phyloP scores from a whole-genome alignment of 2,797 vertebrate genomes.

The Perodicticus potto region DNA sequence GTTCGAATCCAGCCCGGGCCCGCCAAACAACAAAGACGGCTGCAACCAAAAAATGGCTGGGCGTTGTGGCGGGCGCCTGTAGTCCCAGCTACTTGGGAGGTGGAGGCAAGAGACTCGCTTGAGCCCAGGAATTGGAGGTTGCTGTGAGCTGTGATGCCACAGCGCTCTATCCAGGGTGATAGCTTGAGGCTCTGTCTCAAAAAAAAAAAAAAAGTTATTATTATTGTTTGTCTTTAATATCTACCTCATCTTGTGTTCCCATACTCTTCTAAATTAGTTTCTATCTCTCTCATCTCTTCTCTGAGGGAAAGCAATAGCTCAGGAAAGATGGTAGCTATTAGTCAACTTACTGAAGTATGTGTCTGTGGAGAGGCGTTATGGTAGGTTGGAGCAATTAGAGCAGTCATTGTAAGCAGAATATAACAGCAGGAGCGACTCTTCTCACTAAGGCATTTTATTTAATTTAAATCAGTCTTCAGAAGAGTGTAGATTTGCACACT shows the following conservation, averaged over 20 bases:
- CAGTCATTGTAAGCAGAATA: background rate
- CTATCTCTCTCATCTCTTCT: background rate
- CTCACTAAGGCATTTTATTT: background rate
- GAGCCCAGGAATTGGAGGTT: no score
- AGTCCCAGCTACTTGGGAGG: no score
- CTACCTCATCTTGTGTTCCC: background rate
- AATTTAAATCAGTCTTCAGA: constrained; percentile 39
- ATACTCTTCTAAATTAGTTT: background rate
- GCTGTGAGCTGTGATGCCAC: no score
- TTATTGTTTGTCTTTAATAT: background rate
- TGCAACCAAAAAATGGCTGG: no score
- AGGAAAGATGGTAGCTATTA: background rate
- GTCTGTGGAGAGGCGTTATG: background rate
- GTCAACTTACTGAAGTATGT: background rate
- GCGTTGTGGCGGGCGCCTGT: no score
- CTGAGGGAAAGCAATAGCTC: background rate
- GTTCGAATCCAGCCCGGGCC: no score
- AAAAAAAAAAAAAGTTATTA: no score
- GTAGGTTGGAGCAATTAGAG: background rate
- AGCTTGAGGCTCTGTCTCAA: no score
- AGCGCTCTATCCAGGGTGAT: no score
- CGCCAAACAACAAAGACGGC: no score
- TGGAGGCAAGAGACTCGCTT: no score
- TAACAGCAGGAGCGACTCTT: background rate
- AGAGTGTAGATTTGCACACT: background rate